Evolutionary conservation across 2,113 vertebrate genomes (phyloP).

Genomic region (Nothoprocta perdicaria): DNA sequence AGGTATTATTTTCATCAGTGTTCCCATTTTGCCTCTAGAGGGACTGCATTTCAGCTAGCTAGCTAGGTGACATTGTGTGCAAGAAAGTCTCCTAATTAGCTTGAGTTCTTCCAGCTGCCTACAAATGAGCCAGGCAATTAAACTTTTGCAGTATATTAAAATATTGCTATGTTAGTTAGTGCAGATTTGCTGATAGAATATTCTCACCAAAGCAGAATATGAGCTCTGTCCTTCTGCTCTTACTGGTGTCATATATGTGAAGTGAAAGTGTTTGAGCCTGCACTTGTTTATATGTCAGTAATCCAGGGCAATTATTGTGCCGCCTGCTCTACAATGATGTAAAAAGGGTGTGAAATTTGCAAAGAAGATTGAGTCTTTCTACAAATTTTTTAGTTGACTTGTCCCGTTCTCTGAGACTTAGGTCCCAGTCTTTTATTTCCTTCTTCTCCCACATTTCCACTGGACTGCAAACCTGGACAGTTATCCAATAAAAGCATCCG

Average conservation of each 20-base stretch:
- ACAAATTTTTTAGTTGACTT: neutral
- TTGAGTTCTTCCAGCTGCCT: conserved; percentile 42
- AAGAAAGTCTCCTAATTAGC: neutral
- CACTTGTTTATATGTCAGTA: neutral
- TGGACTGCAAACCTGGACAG: neutral
- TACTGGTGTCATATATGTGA: neutral
- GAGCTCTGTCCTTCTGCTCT: neutral
- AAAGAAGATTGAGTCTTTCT: neutral
- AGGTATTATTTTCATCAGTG: neutral
- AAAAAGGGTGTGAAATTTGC: neutral
- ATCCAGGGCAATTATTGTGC: neutral
- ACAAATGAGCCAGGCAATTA: neutral
- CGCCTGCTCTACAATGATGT: neutral
- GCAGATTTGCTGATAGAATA: neutral
- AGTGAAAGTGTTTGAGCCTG: neutral
- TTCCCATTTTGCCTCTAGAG: neutral
- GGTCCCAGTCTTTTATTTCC: neutral
- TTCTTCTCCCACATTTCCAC: neutral
- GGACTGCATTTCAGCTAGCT: neutral
- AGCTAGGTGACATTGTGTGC: neutral
- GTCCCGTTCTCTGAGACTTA: neutral
- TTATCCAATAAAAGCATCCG: neutral
- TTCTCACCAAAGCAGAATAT: neutral
- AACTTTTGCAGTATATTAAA: neutral
- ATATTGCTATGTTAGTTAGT: neutral